These are phyloP conservation scores for Reticulitermes lucifugus DNA, from an alignment of 2,888 invertebrate species.

Conservation along the genomic window DNA sequence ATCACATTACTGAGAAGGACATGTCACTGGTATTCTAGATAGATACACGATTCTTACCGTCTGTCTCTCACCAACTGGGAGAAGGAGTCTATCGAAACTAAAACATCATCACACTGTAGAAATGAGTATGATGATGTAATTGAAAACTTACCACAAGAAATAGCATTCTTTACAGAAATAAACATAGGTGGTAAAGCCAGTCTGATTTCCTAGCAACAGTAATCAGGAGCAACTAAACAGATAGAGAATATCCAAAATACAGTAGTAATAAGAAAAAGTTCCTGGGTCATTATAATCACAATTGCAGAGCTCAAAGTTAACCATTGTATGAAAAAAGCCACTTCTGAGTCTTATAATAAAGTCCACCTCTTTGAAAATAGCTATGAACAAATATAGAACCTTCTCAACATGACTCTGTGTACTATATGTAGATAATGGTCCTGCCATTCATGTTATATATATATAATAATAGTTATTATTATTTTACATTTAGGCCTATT, in stretches of 20 bases:
- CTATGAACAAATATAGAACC: constrained; percentile 55
- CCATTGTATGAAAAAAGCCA: constrained; percentile 52
- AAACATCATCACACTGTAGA: constrained; percentile 19
- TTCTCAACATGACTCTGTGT: constrained; percentile 51
- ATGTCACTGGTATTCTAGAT: constrained; percentile 4
- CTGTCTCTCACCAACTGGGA: neutral
- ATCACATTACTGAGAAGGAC: constrained; percentile 31
- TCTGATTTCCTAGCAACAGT: neutral
- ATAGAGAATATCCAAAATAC: constrained; percentile 43
- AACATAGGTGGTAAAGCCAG: neutral
- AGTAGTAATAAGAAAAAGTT: constrained; percentile 45
- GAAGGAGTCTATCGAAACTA: constrained; percentile 28
- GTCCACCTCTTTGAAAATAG: constrained; percentile 53
- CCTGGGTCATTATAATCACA: constrained; percentile 46
- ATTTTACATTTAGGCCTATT: constrained; percentile 54
- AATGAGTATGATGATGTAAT: neutral
- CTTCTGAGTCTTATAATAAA: constrained; percentile 53
- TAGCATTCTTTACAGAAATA: constrained; percentile 37
- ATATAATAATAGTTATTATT: constrained; percentile 34
- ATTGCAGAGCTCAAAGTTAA: constrained; percentile 47
- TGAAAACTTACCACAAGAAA: constrained; percentile 5
- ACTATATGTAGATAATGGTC: constrained; percentile 53
- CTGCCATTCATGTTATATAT: constrained; percentile 52
- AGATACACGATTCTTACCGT: constrained; percentile 15
- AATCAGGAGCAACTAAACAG: constrained; percentile 25